Conservation (phyloP, 30 jellyfish, hydroid and myxozoan genomes). For the Turritopsis rubra region DNA sequence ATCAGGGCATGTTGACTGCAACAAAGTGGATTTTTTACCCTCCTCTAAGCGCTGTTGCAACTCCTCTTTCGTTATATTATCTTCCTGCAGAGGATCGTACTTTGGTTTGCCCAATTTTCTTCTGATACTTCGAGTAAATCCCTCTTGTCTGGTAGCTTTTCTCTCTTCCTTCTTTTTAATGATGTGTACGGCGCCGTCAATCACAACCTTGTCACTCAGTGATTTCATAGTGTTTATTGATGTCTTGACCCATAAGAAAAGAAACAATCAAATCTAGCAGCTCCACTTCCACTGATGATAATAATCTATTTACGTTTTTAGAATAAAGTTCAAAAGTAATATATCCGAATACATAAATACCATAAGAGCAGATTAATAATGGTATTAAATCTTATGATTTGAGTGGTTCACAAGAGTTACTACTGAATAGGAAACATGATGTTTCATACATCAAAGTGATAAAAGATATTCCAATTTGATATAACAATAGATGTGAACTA, state of each 20-base stretch:
- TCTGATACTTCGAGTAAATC: not conserved
- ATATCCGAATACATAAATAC: too few relatives aligned
- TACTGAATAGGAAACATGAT: not conserved
- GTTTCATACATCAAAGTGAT: not conserved
- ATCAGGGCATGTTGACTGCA: not conserved
- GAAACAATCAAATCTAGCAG: not conserved
- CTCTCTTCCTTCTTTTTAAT: not conserved
- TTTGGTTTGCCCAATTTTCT: not conserved
- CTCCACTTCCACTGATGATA: too few relatives aligned
- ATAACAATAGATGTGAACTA: not conserved
- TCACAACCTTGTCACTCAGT: not conserved
- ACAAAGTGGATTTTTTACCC: not conserved
- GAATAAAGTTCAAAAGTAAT: not conserved
- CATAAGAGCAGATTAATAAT: not conserved
- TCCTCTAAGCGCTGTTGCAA: not conserved
- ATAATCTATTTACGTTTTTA: not conserved
- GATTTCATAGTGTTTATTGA: not conserved
- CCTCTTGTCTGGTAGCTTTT: not conserved
- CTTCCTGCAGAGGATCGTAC: not conserved
- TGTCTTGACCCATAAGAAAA: not conserved
- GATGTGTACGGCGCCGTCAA: not conserved
- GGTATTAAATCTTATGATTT: not conserved
- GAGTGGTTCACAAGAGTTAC: not conserved
- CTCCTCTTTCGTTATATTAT: not conserved
- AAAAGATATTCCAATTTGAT: not conserved